These are phyloP conservation scores for Lasioglossum albipes DNA, from an alignment of 1,140 invertebrate genomes.

Conservation along the genomic window DNA sequence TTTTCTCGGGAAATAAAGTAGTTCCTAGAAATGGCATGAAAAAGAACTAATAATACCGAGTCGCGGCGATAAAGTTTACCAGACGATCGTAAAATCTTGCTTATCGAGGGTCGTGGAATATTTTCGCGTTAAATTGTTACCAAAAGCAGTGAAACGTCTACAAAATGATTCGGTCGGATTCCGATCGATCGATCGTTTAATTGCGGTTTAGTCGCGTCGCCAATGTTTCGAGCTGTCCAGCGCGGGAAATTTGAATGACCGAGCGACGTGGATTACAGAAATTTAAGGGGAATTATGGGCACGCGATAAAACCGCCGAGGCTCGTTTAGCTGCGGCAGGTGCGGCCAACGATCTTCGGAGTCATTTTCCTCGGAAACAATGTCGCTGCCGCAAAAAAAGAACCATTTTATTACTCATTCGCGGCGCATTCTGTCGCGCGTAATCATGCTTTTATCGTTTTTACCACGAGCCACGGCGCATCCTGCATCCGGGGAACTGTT, in stretches of 20 bases:
- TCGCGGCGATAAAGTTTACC: neutral
- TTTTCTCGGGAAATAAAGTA: constrained; percentile 1
- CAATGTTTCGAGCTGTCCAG: neutral
- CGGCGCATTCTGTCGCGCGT: neutral
- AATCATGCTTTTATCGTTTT: neutral
- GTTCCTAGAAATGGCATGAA: constrained; percentile 5
- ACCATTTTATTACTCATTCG: neutral
- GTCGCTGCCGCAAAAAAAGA: neutral
- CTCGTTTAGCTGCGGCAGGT: neutral
- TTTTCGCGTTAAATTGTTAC: neutral
- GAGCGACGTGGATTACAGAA: neutral
- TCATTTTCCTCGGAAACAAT: neutral
- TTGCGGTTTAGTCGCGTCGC: neutral
- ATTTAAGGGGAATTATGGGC: neutral
- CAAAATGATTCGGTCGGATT: neutral
- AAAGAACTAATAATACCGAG: constrained; percentile 4
- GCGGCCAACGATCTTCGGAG: neutral
- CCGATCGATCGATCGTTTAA: no score
- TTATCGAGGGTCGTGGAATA: neutral
- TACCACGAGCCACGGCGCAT: neutral
- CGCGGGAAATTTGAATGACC: neutral
- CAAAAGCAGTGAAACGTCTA: no score
- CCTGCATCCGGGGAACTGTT: neutral
- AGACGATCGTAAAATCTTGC: neutral
- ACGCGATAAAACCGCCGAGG: neutral